A percentile compares a stretch with the other conserved stretches of the same genome.
Conservation (phyloP, 2,113 vertebrate genomes). For the Nycticorax nycticorax region DNA sequence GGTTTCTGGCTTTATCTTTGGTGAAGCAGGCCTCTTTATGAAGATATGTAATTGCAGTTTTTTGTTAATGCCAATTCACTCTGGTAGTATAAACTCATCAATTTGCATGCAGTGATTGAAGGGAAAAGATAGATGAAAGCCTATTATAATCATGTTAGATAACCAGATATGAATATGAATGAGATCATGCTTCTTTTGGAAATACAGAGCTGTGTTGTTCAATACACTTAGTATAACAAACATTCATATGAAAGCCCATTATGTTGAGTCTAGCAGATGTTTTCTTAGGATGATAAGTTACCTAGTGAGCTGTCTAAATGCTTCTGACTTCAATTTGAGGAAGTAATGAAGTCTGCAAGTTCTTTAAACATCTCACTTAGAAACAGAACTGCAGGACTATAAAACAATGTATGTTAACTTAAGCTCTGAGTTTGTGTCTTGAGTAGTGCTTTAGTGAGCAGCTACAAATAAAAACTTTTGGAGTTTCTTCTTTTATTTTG, state of each 20-base stretch:
- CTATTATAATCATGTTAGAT: conserved; percentile 26
- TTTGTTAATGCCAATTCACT: not conserved
- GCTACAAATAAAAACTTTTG: not conserved
- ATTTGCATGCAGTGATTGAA: conserved; percentile 5
- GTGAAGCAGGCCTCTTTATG: not conserved
- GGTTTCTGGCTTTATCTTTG: not conserved
- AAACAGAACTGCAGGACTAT: not conserved
- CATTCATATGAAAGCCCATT: not conserved
- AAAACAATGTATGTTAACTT: not conserved
- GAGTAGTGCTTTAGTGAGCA: not conserved
- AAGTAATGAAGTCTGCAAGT: not conserved
- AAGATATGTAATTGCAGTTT: not conserved
- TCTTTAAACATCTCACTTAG: not conserved
- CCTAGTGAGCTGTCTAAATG: not conserved
- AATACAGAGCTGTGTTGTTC: not conserved
- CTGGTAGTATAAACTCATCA: conserved; percentile 7
- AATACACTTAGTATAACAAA: not conserved
- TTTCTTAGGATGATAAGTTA: not conserved
- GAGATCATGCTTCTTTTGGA: conserved; percentile 4
- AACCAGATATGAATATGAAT: conserved; percentile 42
- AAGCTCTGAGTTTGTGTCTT: not conserved
- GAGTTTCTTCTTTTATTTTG: not conserved
- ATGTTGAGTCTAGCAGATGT: not conserved
- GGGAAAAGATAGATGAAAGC: conserved; percentile 1
- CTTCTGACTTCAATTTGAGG: not conserved